Base-by-base conservation (phyloP, 2,888 invertebrate species). In the Tetramorium bicarinatum region DNA sequence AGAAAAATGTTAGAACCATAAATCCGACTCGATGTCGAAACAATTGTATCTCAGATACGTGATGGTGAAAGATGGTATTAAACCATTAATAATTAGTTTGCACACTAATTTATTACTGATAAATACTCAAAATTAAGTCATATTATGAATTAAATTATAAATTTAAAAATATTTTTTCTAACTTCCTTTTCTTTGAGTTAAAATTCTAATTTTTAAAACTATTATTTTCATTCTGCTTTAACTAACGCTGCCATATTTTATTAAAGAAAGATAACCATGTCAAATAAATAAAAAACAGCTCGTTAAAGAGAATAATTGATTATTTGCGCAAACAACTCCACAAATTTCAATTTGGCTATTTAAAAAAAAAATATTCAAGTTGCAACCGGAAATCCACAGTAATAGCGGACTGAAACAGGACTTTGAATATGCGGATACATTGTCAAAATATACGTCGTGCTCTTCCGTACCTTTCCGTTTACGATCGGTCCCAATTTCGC, bases 381-480 rank as follows among this genome's bases (percentile, higher is more conserved):
- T 67, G 34, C 52, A 87, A 85, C 87, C 87, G 90, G 88, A 91
- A 90, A 84, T 88, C 82, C 52, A 44, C 64, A 91, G 90, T 90
- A 91, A 87, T 82, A 54, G 47, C 67, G 54, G 47, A 83, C 52
- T 84, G 52, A 34, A 74, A 76, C 56, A 79, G 82, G 82, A 66
- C 29, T 49, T 18, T 49, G 77, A 81, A 84, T 81, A 59, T 81
- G 81, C 74, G 38, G 49, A 64, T 75, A 18, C 49, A 49, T 49
- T 84, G 82, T 85, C 82, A 83, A 87, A 52, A 72, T 61, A 69
- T 38, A 79, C 75, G 62, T 75, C 64, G 79, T 2, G 18, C 62
- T 69, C 13, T 41, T 13, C 52, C 49, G 25, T 66, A n/a, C 21
- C 44, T 69, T 15, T 6, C 52, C 38, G 8, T 52, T 34, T 61